Conservation (phyloP, 2,888 invertebrate species). For the Uloborus plumipes region DNA sequence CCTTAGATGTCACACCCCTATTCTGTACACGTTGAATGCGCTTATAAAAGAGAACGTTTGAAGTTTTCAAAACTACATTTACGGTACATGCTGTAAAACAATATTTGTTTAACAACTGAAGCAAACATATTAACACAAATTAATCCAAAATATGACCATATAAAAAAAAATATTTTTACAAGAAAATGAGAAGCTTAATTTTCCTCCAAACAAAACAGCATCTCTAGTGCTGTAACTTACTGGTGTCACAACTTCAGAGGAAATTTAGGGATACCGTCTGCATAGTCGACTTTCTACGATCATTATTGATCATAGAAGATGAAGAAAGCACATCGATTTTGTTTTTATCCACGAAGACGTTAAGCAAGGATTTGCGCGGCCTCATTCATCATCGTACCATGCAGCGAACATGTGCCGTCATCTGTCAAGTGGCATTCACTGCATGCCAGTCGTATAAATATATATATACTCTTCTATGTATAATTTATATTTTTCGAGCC, state of each 20-base stretch:
- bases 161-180: too few species aligned
- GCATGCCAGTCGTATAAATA: constrained; percentile 41
- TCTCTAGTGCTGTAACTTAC: constrained; percentile 48
- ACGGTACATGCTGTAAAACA: background rate
- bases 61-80: constrained; percentile 59
- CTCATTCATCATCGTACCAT: constrained; percentile 50
- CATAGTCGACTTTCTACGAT: constrained; percentile 25
- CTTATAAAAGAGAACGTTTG: constrained; percentile 48
- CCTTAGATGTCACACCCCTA: too few species aligned
- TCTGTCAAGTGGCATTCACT: constrained; percentile 50
- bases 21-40: too few species aligned
- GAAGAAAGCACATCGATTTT: constrained; percentile 47
- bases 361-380: constrained; percentile 50
- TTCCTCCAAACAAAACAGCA: constrained; percentile 39
- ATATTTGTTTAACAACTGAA: too few species aligned
- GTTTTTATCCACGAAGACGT: constrained; percentile 39
- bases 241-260: constrained; percentile 35
- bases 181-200: constrained; percentile 35
- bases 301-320: constrained; percentile 62
- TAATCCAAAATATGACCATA: too few species aligned
- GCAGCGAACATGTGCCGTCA: constrained; percentile 37
- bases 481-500: constrained; percentile 26
- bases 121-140: too few species aligned
- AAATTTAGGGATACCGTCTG: constrained; percentile 39
- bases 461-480: constrained; percentile 24